Base-by-base conservation (phyloP, 2,888 invertebrate genomes). In the Quadriops clusia region DNA sequence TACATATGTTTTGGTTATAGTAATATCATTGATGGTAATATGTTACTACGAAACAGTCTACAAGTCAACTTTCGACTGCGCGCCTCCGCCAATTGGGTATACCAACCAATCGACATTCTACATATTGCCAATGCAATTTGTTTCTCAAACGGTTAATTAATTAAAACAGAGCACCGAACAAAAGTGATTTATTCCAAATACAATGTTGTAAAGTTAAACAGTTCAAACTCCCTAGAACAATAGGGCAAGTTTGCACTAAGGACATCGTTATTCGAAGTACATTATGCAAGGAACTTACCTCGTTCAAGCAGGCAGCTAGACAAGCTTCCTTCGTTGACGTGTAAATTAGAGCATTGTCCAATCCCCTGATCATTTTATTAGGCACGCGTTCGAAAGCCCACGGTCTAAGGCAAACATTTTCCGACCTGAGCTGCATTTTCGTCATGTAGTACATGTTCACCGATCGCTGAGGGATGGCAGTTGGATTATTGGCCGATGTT, bases 361-460 rank as follows among this genome's bases (percentile, higher is more conserved):
- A 67, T 1, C 89, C 89, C 20, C 87, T 73, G 35, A 91, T 80
- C 63, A 89, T 82, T 61, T 89, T 89, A 59, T 90, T 90, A 3
- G 91, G 90, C 22, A 91, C 85, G 25, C 91, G 69, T 61, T 93
- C 91, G 60, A 93, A 91, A 21, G 89, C 73, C 91, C 91, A 91
- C 17, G 90, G 89, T 38, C 91, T 70, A 44, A 84, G 67, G 56
- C 91, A 91, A 4, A 91, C 84, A 56, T 87, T 89, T 56, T 91
- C 91, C 43, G 89, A 85, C 58, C 89, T 68, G 47, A 91, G 74
- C 64, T 83, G 81, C 49, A 91, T 66, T 63, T 91, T 91, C 51
- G 87, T 86, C 87, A 91, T 89, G 68, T 91, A 91, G 62, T 91
- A 91, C 67, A 87, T 84, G 60, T 87, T 90, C 50, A 85, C 85